Evolutionary conservation across 2,888 invertebrate genomes (phyloP).

Genomic region (Trichopria drosophilae): DNA sequence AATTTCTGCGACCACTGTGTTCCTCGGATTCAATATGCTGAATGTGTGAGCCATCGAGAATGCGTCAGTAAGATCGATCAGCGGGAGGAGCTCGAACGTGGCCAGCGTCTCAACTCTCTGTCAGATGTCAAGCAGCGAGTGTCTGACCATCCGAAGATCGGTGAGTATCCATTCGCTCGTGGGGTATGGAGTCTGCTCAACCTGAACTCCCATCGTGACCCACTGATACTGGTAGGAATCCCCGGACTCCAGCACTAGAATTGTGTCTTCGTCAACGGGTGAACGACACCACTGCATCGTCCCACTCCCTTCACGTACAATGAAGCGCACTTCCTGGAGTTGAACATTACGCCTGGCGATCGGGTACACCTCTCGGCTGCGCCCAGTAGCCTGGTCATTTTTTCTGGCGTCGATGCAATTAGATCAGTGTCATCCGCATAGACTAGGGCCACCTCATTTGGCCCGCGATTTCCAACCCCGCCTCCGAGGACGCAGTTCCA

Average conservation of each 20-base stretch:
- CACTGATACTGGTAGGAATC: slow-evolving; percentile 24
- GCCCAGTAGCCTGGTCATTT: slow-evolving; percentile 32
- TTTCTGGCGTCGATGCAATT: slow-evolving; percentile 17
- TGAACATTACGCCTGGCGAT: slow-evolving; percentile 41
- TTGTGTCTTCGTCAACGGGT: no score
- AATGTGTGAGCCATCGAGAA: slow-evolving; percentile 43
- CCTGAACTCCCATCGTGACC: slow-evolving; percentile 23
- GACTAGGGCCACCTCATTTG: slow-evolving; percentile 13
- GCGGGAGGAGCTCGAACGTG: slow-evolving; percentile 44
- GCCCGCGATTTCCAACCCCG: slow-evolving; percentile 22
- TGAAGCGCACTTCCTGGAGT: slow-evolving; percentile 43
- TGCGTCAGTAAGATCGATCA: slow-evolving; percentile 42
- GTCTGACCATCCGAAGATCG: neutral
- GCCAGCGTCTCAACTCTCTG: no score
- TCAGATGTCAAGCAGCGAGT: neutral
- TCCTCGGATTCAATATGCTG: slow-evolving; percentile 41
- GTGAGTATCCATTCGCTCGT: slow-evolving; percentile 16
- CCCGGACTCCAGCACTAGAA: no score
- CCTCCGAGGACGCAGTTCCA: neutral
- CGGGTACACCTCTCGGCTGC: slow-evolving; percentile 19
- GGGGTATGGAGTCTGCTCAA: slow-evolving; percentile 30
- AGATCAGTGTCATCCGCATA: slow-evolving; percentile 34
- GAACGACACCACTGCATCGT: no score
- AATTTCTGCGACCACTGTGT: slow-evolving; percentile 31
- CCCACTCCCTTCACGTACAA: slow-evolving; percentile 36